Percentiles rank a stretch among this genome's conserved stretches.
These are phyloP conservation scores for Lasioglossum leucozonium DNA, from an alignment of 2,888 invertebrate genomes.

Conservation along the genomic window DNA sequence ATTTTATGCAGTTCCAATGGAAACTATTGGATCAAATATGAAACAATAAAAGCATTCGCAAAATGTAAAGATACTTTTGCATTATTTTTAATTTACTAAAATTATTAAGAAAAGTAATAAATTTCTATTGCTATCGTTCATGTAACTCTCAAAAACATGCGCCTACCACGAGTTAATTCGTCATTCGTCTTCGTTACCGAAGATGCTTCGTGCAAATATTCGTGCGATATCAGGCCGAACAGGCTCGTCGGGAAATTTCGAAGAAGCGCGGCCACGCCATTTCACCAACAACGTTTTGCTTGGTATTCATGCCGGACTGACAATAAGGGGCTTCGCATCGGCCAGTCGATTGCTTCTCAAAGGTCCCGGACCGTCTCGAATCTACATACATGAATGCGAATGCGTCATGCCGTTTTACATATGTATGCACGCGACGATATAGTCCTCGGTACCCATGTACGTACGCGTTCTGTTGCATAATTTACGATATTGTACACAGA, in stretches of 20 bases:
- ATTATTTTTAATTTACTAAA: too few relatives aligned
- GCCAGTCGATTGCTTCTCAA: conserved; percentile 66
- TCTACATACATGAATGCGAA: conserved; percentile 73
- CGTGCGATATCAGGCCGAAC: background rate
- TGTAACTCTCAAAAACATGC: background rate
- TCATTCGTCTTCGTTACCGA: too few relatives aligned
- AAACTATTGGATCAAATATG: too few relatives aligned
- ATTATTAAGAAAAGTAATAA: too few relatives aligned
- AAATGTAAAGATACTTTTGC: too few relatives aligned
- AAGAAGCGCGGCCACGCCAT: conserved; percentile 21
- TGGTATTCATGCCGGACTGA: conserved; percentile 46
- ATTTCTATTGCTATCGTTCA: too few relatives aligned
- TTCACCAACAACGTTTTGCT: conserved; percentile 29
- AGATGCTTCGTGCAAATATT: background rate
- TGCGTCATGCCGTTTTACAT: conserved; percentile 69
- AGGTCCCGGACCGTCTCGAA: conserved; percentile 64
- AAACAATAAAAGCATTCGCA: too few relatives aligned
- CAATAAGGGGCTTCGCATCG: conserved; percentile 50
- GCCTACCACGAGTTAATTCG: background rate
- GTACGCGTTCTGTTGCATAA: conserved; percentile 55
- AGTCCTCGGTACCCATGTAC: conserved; percentile 33
- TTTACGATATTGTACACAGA: conserved; percentile 54
- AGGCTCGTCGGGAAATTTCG: conserved; percentile 28
- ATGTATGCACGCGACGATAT: conserved; percentile 64
- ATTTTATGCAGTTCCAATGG: too few relatives aligned